phyloP scores from a whole-genome alignment of 2,888 invertebrate species.

The Stegana nigrithorax region DNA sequence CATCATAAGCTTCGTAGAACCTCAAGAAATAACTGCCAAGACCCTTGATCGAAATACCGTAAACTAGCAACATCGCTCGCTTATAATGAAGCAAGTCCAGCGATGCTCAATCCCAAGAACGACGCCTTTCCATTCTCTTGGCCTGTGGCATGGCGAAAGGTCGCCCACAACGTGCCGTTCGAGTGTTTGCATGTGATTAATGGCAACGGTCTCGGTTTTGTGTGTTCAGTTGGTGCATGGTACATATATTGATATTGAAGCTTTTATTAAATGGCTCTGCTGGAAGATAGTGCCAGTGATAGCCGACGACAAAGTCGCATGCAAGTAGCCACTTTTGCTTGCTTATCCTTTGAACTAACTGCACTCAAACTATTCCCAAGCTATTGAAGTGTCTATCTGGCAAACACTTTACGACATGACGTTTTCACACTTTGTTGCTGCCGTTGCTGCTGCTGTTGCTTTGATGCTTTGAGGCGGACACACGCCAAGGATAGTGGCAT shows the following conservation, averaged over 20 bases:
- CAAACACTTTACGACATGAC: slow-evolving; percentile 64
- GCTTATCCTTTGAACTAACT: background rate
- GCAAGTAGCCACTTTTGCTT: background rate
- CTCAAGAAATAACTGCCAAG: too few relatives aligned
- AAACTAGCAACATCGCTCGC: too few relatives aligned
- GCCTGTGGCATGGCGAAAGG: too few relatives aligned
- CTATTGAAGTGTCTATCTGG: slow-evolving; percentile 9
- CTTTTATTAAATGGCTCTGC: slow-evolving; percentile 13
- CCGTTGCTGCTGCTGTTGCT: slow-evolving; percentile 28
- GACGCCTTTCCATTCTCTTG: too few relatives aligned
- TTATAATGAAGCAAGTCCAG: too few relatives aligned
- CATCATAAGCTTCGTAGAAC: too few relatives aligned
- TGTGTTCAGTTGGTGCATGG: background rate
- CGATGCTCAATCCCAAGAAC: too few relatives aligned
- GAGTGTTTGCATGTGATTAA: slow-evolving; percentile 7
- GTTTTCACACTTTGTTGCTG: slow-evolving; percentile 66
- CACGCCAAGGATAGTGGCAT: too few relatives aligned
- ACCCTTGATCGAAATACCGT: too few relatives aligned
- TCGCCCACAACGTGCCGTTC: background rate
- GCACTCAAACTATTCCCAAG: background rate
- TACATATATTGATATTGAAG: slow-evolving; percentile 7
- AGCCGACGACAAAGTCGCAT: too few relatives aligned
- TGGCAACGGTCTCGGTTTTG: background rate
- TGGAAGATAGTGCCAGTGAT: background rate
- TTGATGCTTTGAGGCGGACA: slow-evolving; percentile 10